Evolutionary conservation across 2,797 vertebrate genomes (phyloP).

Genomic region (Crocidura indochinensis): DNA sequence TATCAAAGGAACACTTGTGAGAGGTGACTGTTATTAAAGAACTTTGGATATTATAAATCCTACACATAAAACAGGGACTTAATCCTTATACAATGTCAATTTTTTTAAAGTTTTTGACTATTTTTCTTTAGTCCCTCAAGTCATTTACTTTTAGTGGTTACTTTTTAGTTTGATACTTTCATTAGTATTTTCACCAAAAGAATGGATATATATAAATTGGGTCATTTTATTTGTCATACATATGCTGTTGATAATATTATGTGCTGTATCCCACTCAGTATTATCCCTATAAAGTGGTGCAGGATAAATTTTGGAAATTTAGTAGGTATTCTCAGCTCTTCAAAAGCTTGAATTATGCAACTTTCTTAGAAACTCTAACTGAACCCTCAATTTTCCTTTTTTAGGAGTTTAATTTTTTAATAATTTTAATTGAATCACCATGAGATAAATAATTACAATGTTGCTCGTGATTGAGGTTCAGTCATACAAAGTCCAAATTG

Average conservation of each 20-base stretch:
- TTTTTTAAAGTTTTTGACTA: neutral
- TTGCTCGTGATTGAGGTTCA: too few species aligned
- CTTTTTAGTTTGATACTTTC: neutral
- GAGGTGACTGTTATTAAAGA: neutral
- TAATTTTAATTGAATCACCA: too few species aligned
- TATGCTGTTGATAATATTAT: neutral
- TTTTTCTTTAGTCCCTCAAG: neutral
- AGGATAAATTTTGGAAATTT: too few species aligned
- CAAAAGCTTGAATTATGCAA: neutral
- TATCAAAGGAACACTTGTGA: slow-evolving; percentile 5
- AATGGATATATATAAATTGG: slow-evolving; percentile 12
- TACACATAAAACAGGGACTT: neutral
- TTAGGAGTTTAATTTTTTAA: too few species aligned
- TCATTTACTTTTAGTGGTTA: neutral
- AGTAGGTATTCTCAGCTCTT: neutral
- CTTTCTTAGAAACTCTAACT: neutral
- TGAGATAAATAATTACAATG: too few species aligned
- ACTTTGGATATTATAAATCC: slow-evolving; percentile 6
- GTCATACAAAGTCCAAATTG: too few species aligned
- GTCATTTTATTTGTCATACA: neutral
- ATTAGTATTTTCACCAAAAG: slow-evolving; percentile 20
- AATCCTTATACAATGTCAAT: neutral
- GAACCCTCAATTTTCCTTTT: neutral
- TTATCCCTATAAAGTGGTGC: too few species aligned
- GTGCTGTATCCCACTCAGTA: neutral